Conservation (phyloP, 2,888 invertebrate genomes). For the Cataglyphis cursor region DNA sequence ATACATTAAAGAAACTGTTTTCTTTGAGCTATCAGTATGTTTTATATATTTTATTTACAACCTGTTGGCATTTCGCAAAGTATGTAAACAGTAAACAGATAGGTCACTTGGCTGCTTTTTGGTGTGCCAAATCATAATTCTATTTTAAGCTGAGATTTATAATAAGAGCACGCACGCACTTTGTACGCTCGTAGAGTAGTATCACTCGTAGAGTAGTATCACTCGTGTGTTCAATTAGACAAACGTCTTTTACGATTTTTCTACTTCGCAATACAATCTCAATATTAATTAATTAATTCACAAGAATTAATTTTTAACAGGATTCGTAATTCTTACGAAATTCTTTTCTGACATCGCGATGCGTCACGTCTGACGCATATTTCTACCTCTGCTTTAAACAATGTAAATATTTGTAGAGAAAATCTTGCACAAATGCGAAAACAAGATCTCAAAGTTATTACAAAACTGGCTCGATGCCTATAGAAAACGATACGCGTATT, state of each 20-base stretch:
- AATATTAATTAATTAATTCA: conserved; percentile 22
- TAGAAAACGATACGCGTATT: neutral
- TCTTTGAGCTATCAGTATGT: neutral
- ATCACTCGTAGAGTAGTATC: conserved; percentile 8
- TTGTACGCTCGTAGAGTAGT: too few species aligned
- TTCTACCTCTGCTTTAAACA: neutral
- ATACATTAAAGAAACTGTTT: neutral
- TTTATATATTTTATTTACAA: neutral
- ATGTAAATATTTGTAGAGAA: conserved; percentile 11
- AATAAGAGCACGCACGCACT: neutral
- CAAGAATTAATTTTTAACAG: neutral
- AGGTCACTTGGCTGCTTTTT: neutral
- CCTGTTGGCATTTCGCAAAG: neutral
- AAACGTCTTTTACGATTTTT: neutral
- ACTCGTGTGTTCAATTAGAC: neutral
- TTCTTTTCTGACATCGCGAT: neutral
- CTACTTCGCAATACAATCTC: neutral
- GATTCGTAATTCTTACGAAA: neutral
- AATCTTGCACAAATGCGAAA: neutral
- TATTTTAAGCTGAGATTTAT: conserved; percentile 45
- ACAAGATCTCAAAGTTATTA: neutral
- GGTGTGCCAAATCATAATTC: conserved; percentile 23
- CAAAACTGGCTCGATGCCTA: conserved; percentile 36
- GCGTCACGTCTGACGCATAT: neutral
- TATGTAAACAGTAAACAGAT: conserved; percentile 23